Base-by-base conservation (phyloP, 1,140 invertebrate species). In the Halictus rubicundus region DNA sequence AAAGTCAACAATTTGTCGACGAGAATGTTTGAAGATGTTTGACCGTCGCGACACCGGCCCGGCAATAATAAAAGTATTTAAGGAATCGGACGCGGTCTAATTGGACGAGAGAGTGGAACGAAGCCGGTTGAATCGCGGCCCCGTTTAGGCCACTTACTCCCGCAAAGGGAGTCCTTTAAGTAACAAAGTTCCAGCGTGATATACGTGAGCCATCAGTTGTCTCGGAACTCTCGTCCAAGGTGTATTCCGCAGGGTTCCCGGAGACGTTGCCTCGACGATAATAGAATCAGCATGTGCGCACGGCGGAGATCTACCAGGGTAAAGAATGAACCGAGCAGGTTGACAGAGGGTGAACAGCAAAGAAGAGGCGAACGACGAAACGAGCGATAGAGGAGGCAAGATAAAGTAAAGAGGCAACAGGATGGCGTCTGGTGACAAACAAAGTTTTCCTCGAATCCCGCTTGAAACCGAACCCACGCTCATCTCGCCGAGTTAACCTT, bases 371-470 rank as follows among this genome's bases (percentile, higher is more conserved):
- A 66, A 46, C 85, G 54, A 60, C 23, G 61, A 14, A 76, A 46
- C 63, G 46, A 27, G 6, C 32, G 37, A 42, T 42, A 32, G 25
- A 52, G 66, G 68, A 86, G 85, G 85, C 78, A 86, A 87, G 89
- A 89, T 87, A 89, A 89, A 88, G 88, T 87, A 89, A 87, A 90
- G 80, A 86, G 90, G 88, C 88, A 90, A 90, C 86, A 85, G 87
- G 81, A 90, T 90, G 83, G 87, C 86, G 88, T 87, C 72, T 57
- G 84, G 89, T 91, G 90, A 92, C 91, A 90, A 92, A 91, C 90
- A 91, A 92, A 91, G 90, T 92, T 90, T 90, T 88, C 85, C 85
- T 90, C 86, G 84, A 88, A 87, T 90, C 88, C 87, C 83, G 82
- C 74, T 88, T 82, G 85, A 76, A 87, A 89, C 85, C 84, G 87